Evolutionary conservation across 1,140 invertebrate species (phyloP), one percentile per base, ranked within the genome.

Genomic region (Antheraea pernyi): DNA sequence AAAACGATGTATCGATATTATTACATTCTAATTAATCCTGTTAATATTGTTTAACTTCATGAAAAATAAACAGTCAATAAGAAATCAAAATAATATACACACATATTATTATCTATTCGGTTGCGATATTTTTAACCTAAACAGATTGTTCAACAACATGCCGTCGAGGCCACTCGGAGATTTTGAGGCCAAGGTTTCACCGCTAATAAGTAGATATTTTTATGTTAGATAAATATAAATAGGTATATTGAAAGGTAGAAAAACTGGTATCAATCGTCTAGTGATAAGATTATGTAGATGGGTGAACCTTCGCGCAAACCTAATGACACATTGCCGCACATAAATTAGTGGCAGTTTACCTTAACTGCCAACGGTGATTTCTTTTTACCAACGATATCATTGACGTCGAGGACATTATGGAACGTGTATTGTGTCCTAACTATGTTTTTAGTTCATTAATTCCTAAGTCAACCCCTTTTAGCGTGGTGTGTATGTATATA

Each of bases 151-250:
- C 22, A 86, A 86, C 85, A 84, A 84, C 76, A 78, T 78, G 81
- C 76, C 77, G 68, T 59, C 82, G 84, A 89, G 84, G 85, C 82
- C 85, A 82, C 75, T 39, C 70, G 62, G 71, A 75, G 75, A 83
- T 85, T 89, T 89, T 89, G 83, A 78, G 88, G 88, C 86, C 88
- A 91, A 91, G 88, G 88, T 80, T 80, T 73, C 68, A 75, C 76
- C 81, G 84, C 85, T 89, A 85, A 89, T 84, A 86, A 82, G 79
- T 84, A 80, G 78, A 86, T 82, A 82, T 84, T 83, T 86, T 83
- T 83, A 80, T 79, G 77, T 74, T 63, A 79, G 76, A 77, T 80
- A 81, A 74, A 75, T 73, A 76, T 72, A 74, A 74, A 77, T 76
- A 75, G 53, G 60, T 71, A 75, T 68, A 67, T 75, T 60, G 64